These are phyloP conservation scores for Artemia sinica DNA, from an alignment of 2,888 invertebrate genomes.

Conservation along the genomic window DNA sequence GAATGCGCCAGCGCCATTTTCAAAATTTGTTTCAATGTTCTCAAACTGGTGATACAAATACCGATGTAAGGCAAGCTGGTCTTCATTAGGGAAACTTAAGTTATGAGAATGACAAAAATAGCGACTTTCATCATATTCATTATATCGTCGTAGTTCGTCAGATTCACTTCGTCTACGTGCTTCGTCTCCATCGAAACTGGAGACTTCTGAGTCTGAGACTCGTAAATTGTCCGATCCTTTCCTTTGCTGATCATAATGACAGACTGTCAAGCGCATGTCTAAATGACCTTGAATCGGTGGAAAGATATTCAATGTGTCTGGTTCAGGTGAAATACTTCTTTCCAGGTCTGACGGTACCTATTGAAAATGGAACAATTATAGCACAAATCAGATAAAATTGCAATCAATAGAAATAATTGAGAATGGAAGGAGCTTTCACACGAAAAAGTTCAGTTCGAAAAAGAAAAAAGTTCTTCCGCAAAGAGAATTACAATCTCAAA, in stretches of 20 bases:
- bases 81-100: not conserved
- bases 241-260: conserved; percentile 6
- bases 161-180: not conserved
- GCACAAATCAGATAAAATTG: not conserved
- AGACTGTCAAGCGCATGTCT: conserved; percentile 10
- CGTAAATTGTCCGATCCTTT: not conserved
- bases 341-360: not conserved
- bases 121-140: not conserved
- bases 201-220: conserved; percentile 7
- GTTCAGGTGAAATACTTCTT: conserved; percentile 3
- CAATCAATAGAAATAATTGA: no score
- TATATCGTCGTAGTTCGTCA: not conserved
- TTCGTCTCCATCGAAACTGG: conserved; percentile 8
- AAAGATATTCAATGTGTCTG: not conserved
- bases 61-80: conserved; percentile 5
- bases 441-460: no score
- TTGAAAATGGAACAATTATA: not conserved
- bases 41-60: not conserved
- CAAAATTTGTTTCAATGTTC: not conserved
- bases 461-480: no score
- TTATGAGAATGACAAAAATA: not conserved
- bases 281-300: not conserved
- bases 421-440: no score
- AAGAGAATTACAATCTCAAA: no score
- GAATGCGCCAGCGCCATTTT: conserved; percentile 2